phyloP scores from a whole-genome alignment of 2,113 vertebrate species.

The Dasyprocta punctata region DNA sequence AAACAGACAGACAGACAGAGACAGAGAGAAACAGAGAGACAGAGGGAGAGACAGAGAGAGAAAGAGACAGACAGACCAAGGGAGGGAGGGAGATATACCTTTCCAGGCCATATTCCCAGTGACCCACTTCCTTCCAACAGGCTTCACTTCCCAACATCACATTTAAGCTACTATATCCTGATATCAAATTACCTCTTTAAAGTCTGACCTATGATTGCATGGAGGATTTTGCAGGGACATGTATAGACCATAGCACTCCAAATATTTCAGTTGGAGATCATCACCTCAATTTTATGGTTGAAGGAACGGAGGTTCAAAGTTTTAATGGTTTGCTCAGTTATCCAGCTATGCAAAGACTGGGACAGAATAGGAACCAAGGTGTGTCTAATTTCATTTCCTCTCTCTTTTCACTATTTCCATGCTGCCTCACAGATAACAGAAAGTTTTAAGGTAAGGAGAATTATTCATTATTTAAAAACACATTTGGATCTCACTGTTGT shows the following conservation, averaged over 20 bases:
- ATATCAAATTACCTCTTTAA: neutral
- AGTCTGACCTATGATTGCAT: neutral
- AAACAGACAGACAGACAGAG: no score
- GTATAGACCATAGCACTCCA: neutral
- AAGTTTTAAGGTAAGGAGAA: constrained; percentile 27
- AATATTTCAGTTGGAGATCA: constrained; percentile 29
- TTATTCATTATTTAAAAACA: constrained; percentile 47
- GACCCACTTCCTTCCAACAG: neutral
- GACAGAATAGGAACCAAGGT: neutral
- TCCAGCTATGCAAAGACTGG: neutral
- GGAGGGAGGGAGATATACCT: neutral
- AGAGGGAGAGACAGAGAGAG: neutral
- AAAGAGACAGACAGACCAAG: neutral
- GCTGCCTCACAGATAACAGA: neutral
- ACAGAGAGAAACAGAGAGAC: no score
- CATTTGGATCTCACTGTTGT: neutral
- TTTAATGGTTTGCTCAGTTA: neutral
- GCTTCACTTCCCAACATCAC: neutral
- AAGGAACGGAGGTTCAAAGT: neutral
- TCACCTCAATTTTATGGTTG: constrained; percentile 1
- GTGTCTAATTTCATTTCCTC: neutral
- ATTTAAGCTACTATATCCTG: neutral
- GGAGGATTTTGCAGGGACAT: neutral
- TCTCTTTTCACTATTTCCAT: neutral
- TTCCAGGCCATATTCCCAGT: neutral